phyloP scores from a whole-genome alignment of 2,113 vertebrate species.

The Asarcornis scutulata region DNA sequence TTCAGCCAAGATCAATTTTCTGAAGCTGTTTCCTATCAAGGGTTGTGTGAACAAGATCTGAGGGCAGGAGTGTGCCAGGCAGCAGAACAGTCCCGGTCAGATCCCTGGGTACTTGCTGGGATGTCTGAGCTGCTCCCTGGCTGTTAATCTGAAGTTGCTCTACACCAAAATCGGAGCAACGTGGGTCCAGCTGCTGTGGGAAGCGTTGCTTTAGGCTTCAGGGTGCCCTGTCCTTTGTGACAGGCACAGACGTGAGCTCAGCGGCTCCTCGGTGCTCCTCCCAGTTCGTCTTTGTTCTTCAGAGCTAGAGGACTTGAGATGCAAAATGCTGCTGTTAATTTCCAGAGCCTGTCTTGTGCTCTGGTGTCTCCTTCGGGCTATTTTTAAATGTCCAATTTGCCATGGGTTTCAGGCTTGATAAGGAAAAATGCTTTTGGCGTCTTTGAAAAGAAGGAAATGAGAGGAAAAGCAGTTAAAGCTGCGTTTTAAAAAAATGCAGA shows the following conservation, averaged over 20 bases:
- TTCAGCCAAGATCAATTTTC: not conserved
- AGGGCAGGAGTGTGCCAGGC: not conserved
- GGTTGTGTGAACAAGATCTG: not conserved
- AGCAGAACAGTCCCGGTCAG: not conserved
- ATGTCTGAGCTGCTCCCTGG: not conserved
- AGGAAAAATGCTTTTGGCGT: not conserved
- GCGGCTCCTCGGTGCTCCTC: not conserved
- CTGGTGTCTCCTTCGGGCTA: not conserved
- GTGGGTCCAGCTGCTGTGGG: not conserved
- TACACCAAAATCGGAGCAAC: not conserved
- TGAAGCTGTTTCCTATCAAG: not conserved
- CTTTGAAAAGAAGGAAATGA: not conserved
- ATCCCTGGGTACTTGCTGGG: not conserved
- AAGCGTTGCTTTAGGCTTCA: not conserved
- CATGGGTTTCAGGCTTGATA: not conserved
- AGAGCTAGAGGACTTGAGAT: not conserved
- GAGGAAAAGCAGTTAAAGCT: constrained; percentile 6
- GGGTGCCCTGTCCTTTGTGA: not conserved
- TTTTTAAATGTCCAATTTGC: not conserved
- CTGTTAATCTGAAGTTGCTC: not conserved
- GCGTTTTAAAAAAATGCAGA: constrained; percentile 3
- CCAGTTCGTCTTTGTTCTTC: not conserved
- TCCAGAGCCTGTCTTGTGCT: not conserved
- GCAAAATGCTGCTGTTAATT: not conserved
- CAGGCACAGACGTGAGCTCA: not conserved